Evolutionary conservation across 2,113 vertebrate genomes (phyloP).

Genomic region (Lepus europaeus): DNA sequence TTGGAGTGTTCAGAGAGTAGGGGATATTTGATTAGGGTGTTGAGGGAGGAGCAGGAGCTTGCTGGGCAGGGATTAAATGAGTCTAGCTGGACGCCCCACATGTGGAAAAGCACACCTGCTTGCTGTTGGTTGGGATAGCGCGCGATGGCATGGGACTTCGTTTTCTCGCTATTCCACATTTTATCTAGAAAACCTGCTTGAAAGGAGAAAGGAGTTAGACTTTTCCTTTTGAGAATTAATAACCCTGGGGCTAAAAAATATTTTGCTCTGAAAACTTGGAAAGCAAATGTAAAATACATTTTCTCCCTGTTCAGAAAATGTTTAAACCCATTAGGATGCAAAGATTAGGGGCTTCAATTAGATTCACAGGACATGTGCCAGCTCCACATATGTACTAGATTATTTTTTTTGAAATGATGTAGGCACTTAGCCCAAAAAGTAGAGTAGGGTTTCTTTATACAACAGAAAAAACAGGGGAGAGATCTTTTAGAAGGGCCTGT

Average conservation of each 20-base stretch:
- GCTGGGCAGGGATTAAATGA: not conserved
- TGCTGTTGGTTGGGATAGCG: not conserved
- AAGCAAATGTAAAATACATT: conserved; percentile 66
- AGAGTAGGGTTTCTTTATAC: conserved; percentile 47
- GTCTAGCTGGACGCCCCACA: not conserved
- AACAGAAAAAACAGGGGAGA: not conserved
- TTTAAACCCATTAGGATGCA: conserved; percentile 70
- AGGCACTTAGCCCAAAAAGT: conserved; percentile 52
- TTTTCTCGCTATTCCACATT: conserved; percentile 26
- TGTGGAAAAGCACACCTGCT: not conserved
- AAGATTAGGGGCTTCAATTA: conserved; percentile 65
- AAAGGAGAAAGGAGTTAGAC: conserved; percentile 49
- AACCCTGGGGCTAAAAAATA: conserved; percentile 55
- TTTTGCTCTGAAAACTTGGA: conserved; percentile 70
- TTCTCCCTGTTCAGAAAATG: conserved; percentile 60
- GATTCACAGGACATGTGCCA: conserved; percentile 62
- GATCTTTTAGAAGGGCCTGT: not conserved
- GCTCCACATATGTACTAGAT: conserved; percentile 55
- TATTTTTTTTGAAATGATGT: conserved; percentile 42
- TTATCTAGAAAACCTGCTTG: conserved; percentile 61
- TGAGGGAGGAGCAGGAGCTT: not conserved
- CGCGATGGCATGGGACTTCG: too few species aligned
- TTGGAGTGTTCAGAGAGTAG: not conserved
- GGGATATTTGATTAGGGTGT: not conserved
- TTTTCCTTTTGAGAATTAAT: conserved; percentile 63